Evolutionary conservation across 1,140 invertebrate genomes (phyloP).

Genomic region (Drosophila rhopaloa): DNA sequence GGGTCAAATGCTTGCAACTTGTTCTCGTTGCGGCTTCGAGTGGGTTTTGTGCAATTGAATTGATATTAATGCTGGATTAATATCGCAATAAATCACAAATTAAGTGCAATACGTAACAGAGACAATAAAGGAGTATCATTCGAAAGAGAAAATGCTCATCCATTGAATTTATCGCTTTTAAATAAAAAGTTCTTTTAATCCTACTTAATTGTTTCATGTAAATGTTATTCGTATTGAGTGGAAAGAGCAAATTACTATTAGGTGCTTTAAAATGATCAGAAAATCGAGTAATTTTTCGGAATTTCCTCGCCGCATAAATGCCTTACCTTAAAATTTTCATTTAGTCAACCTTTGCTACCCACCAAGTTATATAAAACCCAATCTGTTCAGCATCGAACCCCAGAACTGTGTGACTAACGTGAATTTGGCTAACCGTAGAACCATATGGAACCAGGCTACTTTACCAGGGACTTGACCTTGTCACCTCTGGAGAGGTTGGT

Average conservation of each 20-base stretch:
- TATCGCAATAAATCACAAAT: constrained; percentile 75
- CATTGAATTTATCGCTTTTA: constrained; percentile 4
- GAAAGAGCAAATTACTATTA: not conserved
- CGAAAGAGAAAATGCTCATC: not conserved
- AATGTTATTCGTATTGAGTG: not conserved
- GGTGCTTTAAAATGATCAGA: constrained; percentile 9
- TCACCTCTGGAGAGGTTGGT: constrained; percentile 52
- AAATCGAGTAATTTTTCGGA: not conserved
- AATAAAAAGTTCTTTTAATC: not conserved
- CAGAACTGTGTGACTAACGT: constrained; percentile 25
- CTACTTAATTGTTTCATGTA: not conserved
- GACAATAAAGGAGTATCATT: not conserved
- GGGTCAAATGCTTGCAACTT: constrained; percentile 58
- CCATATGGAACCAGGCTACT: constrained; percentile 24
- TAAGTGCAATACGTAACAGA: constrained; percentile 27
- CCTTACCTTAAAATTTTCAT: not conserved
- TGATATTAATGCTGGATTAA: constrained; percentile 72
- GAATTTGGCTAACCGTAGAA: constrained; percentile 61
- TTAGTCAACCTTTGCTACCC: constrained; percentile 3
- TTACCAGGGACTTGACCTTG: constrained; percentile 55
- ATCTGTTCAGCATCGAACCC: not conserved
- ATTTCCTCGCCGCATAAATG: not conserved
- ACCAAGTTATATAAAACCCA: not conserved
- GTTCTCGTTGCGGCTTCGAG: constrained; percentile 21
- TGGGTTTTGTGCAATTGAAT: constrained; percentile 62